Conservation (phyloP, 2,888 invertebrate species). For the Tubulanus polymorphus region DNA sequence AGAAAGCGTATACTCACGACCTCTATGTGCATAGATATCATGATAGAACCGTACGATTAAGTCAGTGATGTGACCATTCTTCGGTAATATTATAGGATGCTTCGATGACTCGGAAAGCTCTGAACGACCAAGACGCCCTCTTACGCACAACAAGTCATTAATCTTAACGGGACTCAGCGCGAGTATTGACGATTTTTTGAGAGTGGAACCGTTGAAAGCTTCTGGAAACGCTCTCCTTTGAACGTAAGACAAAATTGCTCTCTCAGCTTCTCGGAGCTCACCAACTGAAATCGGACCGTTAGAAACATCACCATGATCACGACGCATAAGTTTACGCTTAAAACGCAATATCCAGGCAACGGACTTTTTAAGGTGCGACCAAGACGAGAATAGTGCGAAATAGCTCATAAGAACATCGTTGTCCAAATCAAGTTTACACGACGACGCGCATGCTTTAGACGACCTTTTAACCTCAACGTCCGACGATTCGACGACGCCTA, state of each 20-base stretch:
- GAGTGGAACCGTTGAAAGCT: not conserved
- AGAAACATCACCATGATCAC: too few relatives aligned
- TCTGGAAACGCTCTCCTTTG: not conserved
- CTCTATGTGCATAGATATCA: not conserved
- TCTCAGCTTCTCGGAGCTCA: not conserved
- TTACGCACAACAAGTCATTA: not conserved
- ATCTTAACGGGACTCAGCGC: not conserved
- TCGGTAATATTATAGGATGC: not conserved
- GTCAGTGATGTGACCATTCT: not conserved
- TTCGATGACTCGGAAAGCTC: not conserved
- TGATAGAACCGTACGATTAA: not conserved
- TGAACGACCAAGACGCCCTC: not conserved
- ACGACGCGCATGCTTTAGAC: too few relatives aligned
- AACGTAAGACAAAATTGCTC: not conserved
- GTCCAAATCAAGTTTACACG: too few relatives aligned
- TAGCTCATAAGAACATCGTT: too few relatives aligned
- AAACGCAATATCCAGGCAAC: slow-evolving; percentile 4
- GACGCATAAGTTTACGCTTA: too few relatives aligned
- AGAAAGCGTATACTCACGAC: not conserved
- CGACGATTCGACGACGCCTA: not conserved
- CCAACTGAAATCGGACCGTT: not conserved
- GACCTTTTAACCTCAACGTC: slow-evolving; percentile 4
- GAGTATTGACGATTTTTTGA: not conserved
- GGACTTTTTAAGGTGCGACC: not conserved
- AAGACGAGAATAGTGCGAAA: too few relatives aligned